A percentile compares a stretch with the other conserved stretches of the same genome.
Conservation (phyloP, 2,113 vertebrate species). For the Ariopsis seemanni region DNA sequence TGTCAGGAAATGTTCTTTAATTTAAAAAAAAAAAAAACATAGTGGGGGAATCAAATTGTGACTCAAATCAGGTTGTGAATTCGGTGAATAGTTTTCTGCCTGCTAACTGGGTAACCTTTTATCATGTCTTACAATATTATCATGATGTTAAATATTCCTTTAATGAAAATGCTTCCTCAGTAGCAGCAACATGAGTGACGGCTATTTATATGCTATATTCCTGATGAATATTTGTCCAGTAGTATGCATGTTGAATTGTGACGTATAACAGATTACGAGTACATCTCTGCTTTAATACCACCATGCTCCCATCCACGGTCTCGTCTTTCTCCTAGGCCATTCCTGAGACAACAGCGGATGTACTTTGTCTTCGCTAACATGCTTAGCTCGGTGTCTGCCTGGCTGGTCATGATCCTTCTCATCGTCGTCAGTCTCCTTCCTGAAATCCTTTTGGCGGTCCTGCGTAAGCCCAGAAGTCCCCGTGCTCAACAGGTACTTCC, state of each 20-base stretch:
- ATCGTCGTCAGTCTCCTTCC: constrained; percentile 92
- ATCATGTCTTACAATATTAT: background rate
- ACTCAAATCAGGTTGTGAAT: no score
- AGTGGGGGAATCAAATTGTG: no score
- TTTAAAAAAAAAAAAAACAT: no score
- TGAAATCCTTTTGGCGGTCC: constrained; percentile 81
- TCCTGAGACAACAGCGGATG: constrained; percentile 92
- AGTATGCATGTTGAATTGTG: background rate
- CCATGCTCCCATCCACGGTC: background rate
- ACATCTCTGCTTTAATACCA: background rate
- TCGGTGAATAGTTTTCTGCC: no score
- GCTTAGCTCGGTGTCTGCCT: constrained; percentile 89
- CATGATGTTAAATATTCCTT: background rate
- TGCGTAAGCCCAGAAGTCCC: constrained; percentile 66
- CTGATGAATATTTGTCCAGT: background rate
- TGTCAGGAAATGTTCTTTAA: no score
- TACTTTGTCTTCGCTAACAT: constrained; percentile 96
- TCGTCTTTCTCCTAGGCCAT: constrained; percentile 78
- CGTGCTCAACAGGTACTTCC: constrained; percentile 67
- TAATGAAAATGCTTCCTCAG: background rate
- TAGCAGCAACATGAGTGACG: background rate
- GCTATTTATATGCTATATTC: background rate
- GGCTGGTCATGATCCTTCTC: constrained; percentile 93
- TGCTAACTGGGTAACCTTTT: background rate
- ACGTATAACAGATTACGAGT: background rate